phyloP scores from a whole-genome alignment of 30 jellyfish, hydroid and myxozoan genomes.

The Aurelia aurita region DNA sequence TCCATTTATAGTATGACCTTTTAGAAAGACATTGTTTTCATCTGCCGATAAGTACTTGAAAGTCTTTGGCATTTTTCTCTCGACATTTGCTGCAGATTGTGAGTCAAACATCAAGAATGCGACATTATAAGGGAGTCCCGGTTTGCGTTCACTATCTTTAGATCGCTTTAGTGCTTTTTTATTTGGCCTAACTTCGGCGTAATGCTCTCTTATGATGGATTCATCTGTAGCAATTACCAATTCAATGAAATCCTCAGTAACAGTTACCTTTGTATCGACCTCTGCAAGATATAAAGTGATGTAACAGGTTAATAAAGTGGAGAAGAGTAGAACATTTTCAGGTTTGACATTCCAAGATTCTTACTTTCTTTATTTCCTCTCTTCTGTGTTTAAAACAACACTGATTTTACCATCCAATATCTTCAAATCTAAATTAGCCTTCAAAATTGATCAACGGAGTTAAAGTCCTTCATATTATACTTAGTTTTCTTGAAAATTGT shows the following conservation, averaged over 20 bases:
- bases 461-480: no score
- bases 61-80: conserved; percentile 44
- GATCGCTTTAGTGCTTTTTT: background rate
- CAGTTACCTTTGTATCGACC: background rate
- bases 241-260: conserved; percentile 35
- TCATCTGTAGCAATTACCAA: conserved; percentile 1
- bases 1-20: conserved; percentile 78
- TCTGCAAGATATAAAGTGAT: background rate
- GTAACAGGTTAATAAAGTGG: no score
- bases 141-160: background rate
- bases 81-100: conserved; percentile 55
- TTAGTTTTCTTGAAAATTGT: no score
- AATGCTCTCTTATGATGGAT: conserved; percentile 14
- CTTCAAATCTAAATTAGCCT: no score
- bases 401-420: no score
- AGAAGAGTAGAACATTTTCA: no score
- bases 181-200: background rate
- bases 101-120: conserved; percentile 56
- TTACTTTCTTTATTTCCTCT: no score
- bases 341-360: no score
- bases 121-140: conserved; percentile 19
- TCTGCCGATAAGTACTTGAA: conserved; percentile 27
- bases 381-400: no score
- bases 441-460: no score
- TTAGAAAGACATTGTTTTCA: conserved; percentile 40